Conservation (phyloP, 1,140 invertebrate species). For the Anthonomus grandis region DNA sequence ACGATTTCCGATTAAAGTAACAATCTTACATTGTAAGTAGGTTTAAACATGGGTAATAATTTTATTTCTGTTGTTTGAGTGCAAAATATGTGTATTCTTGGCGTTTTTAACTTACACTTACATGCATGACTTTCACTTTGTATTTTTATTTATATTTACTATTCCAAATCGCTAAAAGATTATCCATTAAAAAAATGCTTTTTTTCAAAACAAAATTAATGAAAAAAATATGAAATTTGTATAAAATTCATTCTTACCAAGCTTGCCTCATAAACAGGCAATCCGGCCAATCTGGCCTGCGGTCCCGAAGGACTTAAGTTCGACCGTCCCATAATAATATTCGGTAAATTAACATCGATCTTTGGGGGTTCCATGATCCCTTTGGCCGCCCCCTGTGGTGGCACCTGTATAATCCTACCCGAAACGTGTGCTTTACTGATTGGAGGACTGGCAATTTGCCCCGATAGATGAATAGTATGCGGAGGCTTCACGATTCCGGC, state of each 20-base stretch:
- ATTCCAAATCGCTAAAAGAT: too few relatives aligned
- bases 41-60: too few relatives aligned
- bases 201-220: too few relatives aligned
- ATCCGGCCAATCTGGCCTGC: constrained; percentile 54
- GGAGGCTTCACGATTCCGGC: constrained; percentile 27
- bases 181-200: too few relatives aligned
- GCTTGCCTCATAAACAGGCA: constrained; percentile 62
- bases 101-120: too few relatives aligned
- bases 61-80: too few relatives aligned
- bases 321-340: constrained; percentile 58
- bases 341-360: constrained; percentile 51
- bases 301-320: constrained; percentile 57
- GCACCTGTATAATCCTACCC: constrained; percentile 19
- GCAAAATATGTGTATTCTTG: too few relatives aligned
- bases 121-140: too few relatives aligned
- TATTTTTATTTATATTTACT: too few relatives aligned
- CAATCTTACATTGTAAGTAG: too few relatives aligned
- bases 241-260: constrained; percentile 60
- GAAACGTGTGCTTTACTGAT: constrained; percentile 50
- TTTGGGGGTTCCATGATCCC: constrained; percentile 56
- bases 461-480: constrained; percentile 50
- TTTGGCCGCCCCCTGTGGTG: constrained; percentile 35
- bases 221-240: constrained; percentile 6
- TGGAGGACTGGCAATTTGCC: constrained; percentile 56
- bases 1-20: too few relatives aligned